Evolutionary conservation across 1,140 invertebrate genomes (phyloP), one percentile per base, ranked within the genome.

Genomic region (Propsilocerus akamusi): DNA sequence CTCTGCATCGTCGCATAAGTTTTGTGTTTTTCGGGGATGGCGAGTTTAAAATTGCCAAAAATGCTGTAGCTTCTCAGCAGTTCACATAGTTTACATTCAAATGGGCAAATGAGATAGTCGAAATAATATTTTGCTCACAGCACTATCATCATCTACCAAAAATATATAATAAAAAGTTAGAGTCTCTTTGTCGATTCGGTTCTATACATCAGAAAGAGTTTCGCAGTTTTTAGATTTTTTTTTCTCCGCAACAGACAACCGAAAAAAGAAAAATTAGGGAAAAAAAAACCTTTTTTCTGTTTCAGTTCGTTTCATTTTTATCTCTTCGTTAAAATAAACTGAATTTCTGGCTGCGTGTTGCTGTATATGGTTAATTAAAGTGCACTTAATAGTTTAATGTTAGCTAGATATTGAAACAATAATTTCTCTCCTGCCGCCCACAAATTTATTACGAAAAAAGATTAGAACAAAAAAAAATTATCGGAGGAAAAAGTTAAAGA

Each of bases 301-400:
- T 30, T 30, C 28, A 30, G 10, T 30, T 30, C 28, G 10, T 30
- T 11, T 17, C 17, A 41, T 41, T 37, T 37, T 41, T 17, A 8
- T 17, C 8, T 41, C 10, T 20, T 14, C 14, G n/a, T n/a, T n/a
- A n/a, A n/a, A n/a, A n/a, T n/a, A n/a, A n/a, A n/a, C n/a, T n/a
- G n/a, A n/a, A n/a, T n/a, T n/a, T n/a, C n/a, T n/a, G n/a, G n/a
- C n/a, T n/a, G n/a, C n/a, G n/a, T n/a, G n/a, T n/a, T n/a, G 10
- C 34, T 41, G 34, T 41, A n/a, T n/a, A n/a, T n/a, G n/a, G 34
- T 41, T 41, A 41, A 41, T 41, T 41, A 41, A 41, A 41, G 34
- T 41, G 34, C 34, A 41, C 34, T 41, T 41, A 41, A 41, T 41
- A 41, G 34, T 41, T 41, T 41, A 41, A 41, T 41, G 34, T 41